Evolutionary conservation across 2,797 vertebrate genomes (phyloP).

Genomic region (Onychomys arenicola): DNA sequence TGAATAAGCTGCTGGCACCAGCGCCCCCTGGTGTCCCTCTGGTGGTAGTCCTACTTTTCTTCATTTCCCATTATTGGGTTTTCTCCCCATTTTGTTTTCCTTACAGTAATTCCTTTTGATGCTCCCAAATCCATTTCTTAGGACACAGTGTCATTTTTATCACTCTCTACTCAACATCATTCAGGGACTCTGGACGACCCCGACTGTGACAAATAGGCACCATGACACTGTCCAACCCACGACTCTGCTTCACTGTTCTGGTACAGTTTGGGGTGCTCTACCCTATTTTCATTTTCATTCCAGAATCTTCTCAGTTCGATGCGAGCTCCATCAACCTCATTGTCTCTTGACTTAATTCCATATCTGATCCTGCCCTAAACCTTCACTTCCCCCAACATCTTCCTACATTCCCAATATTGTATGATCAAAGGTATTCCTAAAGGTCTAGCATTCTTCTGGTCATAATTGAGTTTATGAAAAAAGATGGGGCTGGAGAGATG

Average conservation of each 20-base stretch:
- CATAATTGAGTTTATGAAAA: not conserved
- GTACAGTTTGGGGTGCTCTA: not conserved
- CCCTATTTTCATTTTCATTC: not conserved
- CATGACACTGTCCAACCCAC: not conserved
- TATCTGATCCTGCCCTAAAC: not conserved
- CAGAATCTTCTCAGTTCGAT: not conserved
- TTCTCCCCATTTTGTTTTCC: not conserved
- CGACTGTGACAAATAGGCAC: not conserved
- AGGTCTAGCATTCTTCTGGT: not conserved
- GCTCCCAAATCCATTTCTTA: conserved; percentile 42
- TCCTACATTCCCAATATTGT: not conserved
- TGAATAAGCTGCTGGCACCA: not conserved
- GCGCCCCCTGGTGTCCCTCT: not conserved
- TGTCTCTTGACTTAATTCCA: not conserved
- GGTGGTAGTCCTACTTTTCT: not conserved
- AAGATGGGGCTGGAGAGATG: not conserved
- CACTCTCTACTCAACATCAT: not conserved
- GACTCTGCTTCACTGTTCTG: not conserved
- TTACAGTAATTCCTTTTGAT: not conserved
- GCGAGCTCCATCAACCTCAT: not conserved
- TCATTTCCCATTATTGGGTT: not conserved
- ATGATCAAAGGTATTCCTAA: not conserved
- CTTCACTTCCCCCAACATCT: not conserved
- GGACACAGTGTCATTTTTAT: not conserved
- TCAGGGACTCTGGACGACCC: not conserved